These are phyloP conservation scores for Hyphantria cunea DNA, from an alignment of 1,140 invertebrate genomes.

Conservation along the genomic window DNA sequence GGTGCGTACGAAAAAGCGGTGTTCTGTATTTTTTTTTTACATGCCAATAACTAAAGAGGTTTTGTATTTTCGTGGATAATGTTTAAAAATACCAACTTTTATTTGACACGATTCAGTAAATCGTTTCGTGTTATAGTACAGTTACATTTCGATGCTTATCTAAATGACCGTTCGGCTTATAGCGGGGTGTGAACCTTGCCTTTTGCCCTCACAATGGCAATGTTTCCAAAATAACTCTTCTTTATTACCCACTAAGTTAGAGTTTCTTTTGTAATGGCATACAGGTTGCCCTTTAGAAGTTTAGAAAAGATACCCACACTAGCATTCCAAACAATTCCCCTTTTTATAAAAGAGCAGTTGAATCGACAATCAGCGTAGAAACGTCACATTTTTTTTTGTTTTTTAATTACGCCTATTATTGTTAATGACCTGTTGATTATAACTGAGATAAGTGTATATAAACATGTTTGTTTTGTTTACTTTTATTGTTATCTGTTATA, in stretches of 20 bases:
- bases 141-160: conserved; percentile 70
- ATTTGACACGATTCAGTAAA: conserved; percentile 59
- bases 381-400: no score
- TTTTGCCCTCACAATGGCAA: conserved; percentile 47
- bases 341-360: neutral
- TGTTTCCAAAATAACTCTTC: conserved; percentile 27
- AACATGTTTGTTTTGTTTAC: no score
- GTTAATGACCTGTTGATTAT: no score
- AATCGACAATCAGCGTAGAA: neutral
- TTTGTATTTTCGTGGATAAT: conserved; percentile 13
- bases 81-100: conserved; percentile 50
- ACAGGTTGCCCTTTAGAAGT: neutral
- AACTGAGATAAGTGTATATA: no score
- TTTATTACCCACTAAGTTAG: conserved; percentile 22
- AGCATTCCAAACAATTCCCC: neutral
- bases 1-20: no score
- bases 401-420: no score
- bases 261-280: conserved; percentile 9
- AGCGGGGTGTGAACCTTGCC: conserved; percentile 65
- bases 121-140: conserved; percentile 65
- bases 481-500: no score
- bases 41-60: no score
- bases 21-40: no score
- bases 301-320: conserved; percentile 5
- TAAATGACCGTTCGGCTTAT: conserved; percentile 52